These are phyloP conservation scores for Deilephila elpenor DNA, from an alignment of 2,888 invertebrate species.

Conservation along the genomic window DNA sequence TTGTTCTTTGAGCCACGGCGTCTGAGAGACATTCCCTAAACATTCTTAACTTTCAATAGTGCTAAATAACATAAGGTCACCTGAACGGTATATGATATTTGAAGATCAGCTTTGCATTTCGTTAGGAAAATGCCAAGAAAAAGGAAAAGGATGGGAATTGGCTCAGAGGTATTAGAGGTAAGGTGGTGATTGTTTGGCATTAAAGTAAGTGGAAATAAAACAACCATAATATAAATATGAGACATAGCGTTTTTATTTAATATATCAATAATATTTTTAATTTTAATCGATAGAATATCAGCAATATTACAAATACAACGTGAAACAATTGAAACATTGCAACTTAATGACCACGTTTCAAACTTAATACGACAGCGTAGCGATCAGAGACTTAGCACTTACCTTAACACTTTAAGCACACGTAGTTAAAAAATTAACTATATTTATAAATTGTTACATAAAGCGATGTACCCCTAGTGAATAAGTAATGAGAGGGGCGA, in stretches of 20 bases:
- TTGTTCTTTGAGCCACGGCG: no score
- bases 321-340: constrained; percentile 79
- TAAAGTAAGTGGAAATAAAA: constrained; percentile 55
- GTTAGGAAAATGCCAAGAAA: no score
- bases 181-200: not conserved
- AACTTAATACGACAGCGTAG: constrained; percentile 78
- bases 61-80: no score
- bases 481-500: constrained; percentile 15
- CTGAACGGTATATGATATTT: no score
- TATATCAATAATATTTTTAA: constrained; percentile 78
- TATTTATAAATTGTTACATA: constrained; percentile 44
- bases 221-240: constrained; percentile 66
- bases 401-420: constrained; percentile 70
- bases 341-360: constrained; percentile 71
- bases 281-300: constrained; percentile 82
- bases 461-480: constrained; percentile 29
- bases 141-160: no score
- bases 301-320: constrained; percentile 84
- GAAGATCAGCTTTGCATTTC: no score
- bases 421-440: constrained; percentile 69
- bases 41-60: no score
- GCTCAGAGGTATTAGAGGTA: no score
- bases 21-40: no score
- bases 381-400: constrained; percentile 57
- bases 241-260: constrained; percentile 83